Evolutionary conservation across 1,140 invertebrate species (phyloP).

Genomic region (Nautilus pompilius): DNA sequence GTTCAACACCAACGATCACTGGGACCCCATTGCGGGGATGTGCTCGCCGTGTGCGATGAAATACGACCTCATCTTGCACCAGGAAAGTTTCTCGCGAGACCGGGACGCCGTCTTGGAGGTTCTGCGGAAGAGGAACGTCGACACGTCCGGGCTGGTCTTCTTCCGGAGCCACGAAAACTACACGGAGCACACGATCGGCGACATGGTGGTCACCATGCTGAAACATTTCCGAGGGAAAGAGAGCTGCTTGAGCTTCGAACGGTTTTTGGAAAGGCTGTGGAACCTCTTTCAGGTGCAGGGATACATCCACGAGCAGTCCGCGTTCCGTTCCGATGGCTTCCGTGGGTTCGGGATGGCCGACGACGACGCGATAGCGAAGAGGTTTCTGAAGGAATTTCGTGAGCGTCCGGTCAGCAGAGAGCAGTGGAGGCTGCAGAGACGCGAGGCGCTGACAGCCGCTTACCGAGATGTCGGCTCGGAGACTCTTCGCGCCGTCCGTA

Average conservation of each 20-base stretch:
- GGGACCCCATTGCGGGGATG: constrained; percentile 5
- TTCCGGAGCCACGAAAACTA: not conserved
- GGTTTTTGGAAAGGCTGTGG: constrained; percentile 5
- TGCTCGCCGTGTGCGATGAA: constrained; percentile 10
- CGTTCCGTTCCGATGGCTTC: not conserved
- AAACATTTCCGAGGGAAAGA: not conserved
- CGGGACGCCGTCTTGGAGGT: not conserved
- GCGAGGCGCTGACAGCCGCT: not conserved
- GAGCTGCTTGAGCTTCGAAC: not conserved
- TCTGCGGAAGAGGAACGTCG: not conserved
- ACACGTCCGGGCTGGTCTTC: not conserved
- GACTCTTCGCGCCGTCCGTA: not conserved
- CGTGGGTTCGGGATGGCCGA: not conserved
- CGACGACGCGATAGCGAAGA: not conserved
- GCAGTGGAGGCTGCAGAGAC: not conserved
- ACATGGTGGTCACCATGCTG: not conserved
- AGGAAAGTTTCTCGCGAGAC: constrained; percentile 16
- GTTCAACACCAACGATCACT: constrained; percentile 3
- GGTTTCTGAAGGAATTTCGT: not conserved
- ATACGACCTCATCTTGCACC: constrained; percentile 4
- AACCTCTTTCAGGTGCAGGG: constrained; percentile 15
- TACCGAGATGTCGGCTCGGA: not conserved
- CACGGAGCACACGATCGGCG: not conserved
- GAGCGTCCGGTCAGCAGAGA: not conserved
- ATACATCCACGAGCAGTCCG: constrained; percentile 5